Evolutionary conservation across 2,888 invertebrate species (phyloP), one percentile per base, ranked within the genome.

Genomic region (Odontocerum albicorne): DNA sequence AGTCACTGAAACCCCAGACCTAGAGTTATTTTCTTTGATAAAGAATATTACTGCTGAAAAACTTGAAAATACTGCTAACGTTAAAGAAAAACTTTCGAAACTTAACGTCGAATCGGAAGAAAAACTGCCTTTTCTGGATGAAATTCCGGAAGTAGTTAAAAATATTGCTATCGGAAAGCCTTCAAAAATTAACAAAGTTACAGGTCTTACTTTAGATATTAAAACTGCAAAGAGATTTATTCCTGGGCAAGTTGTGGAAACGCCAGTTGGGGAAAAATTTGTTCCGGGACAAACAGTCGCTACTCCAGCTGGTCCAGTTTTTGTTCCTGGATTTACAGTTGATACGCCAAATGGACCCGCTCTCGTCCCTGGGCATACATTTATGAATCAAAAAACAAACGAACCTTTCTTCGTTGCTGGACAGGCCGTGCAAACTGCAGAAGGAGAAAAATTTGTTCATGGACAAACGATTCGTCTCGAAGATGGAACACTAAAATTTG

Each of bases 281-380:
- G 82, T 89, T 10, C 88, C 90, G 0, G 90, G 90, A 2, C 88
- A 88, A 70, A 86, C 88, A 1, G 73, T 89, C 4, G 78, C 83
- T 62, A 88, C 87, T 2, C 84, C 86, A 40, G 74, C 76, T 55
- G 88, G 88, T 0, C 75, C 79, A 8, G 72, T 82, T 44, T 90
- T 90, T 68, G 82, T 87, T 31, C 88, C 90, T 15, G 90, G 90
- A 1, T 77, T 89, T 56, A 87, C 84, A 35, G 80, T 90, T 10
- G 80, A 81, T 63, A 83, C 87, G 1, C 84, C 86, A 16, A 75
- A 80, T 39, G 86, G 87, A 19, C 85, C 86, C 0, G 78, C 83
- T 19, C 72, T 90, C 13, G 80, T 90, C 60, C 86, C 88, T n/a
- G 90, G 90, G 2, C 84, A 87, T 64, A 82, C 87, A 60, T 74